Base-by-base conservation (phyloP, 2,113 vertebrate species). In the Scytalopus superciliaris region DNA sequence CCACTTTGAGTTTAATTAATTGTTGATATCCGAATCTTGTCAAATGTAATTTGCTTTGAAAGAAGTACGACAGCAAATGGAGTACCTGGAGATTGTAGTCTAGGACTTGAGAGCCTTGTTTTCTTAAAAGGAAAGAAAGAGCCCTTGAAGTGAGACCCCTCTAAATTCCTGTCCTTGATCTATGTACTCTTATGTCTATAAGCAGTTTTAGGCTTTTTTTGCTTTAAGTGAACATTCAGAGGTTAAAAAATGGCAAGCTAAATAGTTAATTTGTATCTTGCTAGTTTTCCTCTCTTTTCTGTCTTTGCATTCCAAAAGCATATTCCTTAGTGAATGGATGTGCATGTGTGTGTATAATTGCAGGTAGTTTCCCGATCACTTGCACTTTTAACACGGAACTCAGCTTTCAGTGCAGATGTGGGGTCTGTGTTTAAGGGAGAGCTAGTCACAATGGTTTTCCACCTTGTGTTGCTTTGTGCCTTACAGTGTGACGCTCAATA, bases 1-100 rank as follows among this genome's bases (percentile, higher is more conserved):
- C 64, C 73, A 62, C 82, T 95, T 92, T 35, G 37, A 12, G n/a
- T 88, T 92, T 95, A 95, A 95, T 95, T 96, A 96, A 94, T 95
- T 95, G 84, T 87, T 94, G 89, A 70, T 94, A 94, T 57, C 84
- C 4, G 6, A 94, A 88, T 94, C 89, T 94, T 94, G 87, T 94
- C 59, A 90, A 88, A 87, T 64, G 27, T 95, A 93, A 96, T 95
- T 93, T 84, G 47, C 72, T 91, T 91, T 94, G 89, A 93, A 93
- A 75, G 87, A 90, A 91, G 31, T 14, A 14, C 3, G 10, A 37
- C 72, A 88, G 78, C 44, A 85, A 75, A 69, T 90, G n/a, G 64
- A 91, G 31, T 86, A 94, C 44, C 49, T 83, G 59, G 66, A 93
- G 74, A 68, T 60, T 52, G 22, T 84, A 75, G 64, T 83, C 39